Base-by-base conservation (phyloP, 1,140 invertebrate genomes). In the Chlorops oryzae region DNA sequence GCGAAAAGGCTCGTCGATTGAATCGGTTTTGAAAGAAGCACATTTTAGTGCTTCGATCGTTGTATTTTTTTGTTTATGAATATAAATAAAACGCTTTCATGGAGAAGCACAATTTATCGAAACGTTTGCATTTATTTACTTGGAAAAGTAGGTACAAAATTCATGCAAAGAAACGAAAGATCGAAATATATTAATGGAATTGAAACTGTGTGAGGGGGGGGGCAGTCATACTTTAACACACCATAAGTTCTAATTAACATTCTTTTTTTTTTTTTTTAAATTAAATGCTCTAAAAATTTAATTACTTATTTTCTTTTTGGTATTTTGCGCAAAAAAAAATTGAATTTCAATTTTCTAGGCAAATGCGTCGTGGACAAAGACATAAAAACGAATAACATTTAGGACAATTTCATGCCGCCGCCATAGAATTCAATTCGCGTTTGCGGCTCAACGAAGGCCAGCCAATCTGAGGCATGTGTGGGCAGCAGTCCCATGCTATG, bases 401-500 rank as follows among this genome's bases (percentile, higher is more conserved):
- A n/a, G n/a, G n/a, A n/a, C n/a, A n/a, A 81, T 41, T 82, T 78
- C 50, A 90, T 69, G 50, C 92, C 91, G 48, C 91, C 92, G 28
- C 89, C 89, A 59, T 88, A 87, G 76, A 87, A 90, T 74, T 96
- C 92, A 50, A 91, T 77, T 70, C 88, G 80, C 55, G 83, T 81
- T 73, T 90, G 89, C 6, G 93, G 88, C 71, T 97, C 88, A 25
- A 96, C 89, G 79, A 99, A 99, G 34, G 95, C 95, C 27, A 99
- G 75, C 96, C 96, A 99, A 76, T 99, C 96, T 25, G 95, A 98
- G 6, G 94, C 84, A 77, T 99, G 93, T 39, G 94, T 97, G 15
- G 96, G 96, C 22, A 99, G 75, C 15, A 99, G 73, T 12, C 96
- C 96, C 95, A 99, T 98, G 40, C 91, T 93, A 59, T 98, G 93